Conservation (phyloP, 2,797 vertebrate genomes). For the Hylomyscus alleni region DNA sequence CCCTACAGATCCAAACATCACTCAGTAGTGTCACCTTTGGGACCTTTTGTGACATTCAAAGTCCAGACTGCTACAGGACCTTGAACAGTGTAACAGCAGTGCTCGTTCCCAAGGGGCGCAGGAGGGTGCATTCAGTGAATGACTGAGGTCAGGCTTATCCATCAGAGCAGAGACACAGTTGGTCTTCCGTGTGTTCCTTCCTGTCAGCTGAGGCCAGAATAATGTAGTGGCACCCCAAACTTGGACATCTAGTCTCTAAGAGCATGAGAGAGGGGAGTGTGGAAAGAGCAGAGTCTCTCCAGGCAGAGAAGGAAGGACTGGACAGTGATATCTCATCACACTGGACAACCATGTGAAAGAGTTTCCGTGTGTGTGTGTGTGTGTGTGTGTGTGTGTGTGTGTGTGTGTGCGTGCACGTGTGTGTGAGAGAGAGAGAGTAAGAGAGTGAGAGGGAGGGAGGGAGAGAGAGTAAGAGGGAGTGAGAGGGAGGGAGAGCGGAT, state of each 20-base stretch:
- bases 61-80: background rate
- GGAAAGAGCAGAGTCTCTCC: background rate
- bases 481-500: too few relatives aligned
- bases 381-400: background rate
- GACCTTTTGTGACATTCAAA: background rate
- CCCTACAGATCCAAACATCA: background rate
- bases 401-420: too few relatives aligned
- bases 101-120: background rate
- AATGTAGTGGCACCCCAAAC: background rate
- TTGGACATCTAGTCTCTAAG: background rate
- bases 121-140: background rate
- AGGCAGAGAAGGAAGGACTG: too few relatives aligned
- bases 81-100: background rate
- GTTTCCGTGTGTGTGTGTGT: background rate
- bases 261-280: background rate
- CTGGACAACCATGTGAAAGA: background rate
- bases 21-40: background rate
- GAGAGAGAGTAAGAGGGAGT: too few relatives aligned
- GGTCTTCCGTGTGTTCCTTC: background rate
- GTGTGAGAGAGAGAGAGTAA: too few relatives aligned
- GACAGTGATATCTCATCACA: rapidly evolving
- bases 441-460: too few relatives aligned
- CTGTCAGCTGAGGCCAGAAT: background rate
- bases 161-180: background rate
- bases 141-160: background rate